A percentile compares a stretch with the other conserved stretches of the same genome.
Evolutionary conservation across 2,113 vertebrate genomes (phyloP).

Genomic region (Ptilonorhynchus violaceus): DNA sequence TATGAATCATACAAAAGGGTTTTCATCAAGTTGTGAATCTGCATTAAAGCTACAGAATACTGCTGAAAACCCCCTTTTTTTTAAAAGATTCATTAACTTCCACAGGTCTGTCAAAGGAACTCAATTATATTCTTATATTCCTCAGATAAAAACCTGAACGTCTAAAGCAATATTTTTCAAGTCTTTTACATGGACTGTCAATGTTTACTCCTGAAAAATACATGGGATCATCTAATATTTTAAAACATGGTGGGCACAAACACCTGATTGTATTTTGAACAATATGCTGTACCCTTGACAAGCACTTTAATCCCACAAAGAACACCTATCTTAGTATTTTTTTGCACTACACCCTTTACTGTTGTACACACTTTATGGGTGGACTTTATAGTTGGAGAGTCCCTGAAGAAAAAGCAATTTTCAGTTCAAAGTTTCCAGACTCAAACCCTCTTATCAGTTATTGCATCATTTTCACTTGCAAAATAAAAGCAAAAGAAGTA

Average conservation of each 20-base stretch:
- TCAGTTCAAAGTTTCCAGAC: not conserved
- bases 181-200: not conserved
- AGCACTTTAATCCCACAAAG: not conserved
- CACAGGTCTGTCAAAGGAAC: not conserved
- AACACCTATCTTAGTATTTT: not conserved
- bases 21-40: not conserved
- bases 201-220: not conserved
- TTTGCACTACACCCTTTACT: not conserved
- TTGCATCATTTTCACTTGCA: not conserved
- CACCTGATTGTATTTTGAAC: not conserved
- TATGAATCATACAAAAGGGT: not conserved
- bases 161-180: not conserved
- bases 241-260: not conserved
- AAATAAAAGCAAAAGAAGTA: not conserved
- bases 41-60: not conserved
- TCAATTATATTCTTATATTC: not conserved
- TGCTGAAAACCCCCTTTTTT: not conserved
- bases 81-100: not conserved
- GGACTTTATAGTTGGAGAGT: not conserved
- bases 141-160: not conserved
- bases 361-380: not conserved
- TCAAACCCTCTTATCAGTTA: not conserved
- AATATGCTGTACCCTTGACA: not conserved
- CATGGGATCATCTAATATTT: not conserved
- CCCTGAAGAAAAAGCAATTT: not conserved